Evolutionary conservation across 2,888 invertebrate species (phyloP), one percentile per base, ranked within the genome.

Genomic region (Idaea aversata): DNA sequence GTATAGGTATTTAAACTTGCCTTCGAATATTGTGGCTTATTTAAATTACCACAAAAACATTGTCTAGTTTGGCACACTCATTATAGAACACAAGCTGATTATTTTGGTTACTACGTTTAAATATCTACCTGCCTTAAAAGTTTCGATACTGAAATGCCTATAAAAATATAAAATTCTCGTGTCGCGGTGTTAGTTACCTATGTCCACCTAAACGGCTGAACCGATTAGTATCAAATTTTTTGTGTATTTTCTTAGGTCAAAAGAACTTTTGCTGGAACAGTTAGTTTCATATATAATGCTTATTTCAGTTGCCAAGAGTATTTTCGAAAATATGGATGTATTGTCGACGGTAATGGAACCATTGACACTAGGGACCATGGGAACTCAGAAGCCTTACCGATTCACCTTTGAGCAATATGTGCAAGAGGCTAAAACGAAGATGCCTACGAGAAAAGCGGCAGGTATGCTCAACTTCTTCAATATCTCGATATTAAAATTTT

Each of bases 351-450:
- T 90, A 15, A 73, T 93, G 79, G 92, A 92, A 70, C 93, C 93
- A 0, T 79, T 93, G 34, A 89, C 89, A 0, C 75, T 93, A 15
- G 93, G 93, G 5, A 92, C 92, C 0, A 83, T 93, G 87, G 92
- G 92, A 4, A 91, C 92, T 1, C 92, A 92, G 71, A 92, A 92
- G 67, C 91, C 93, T 3, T 92, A 88, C 71, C 80, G 90, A n/a
- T 90, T 91, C 65, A 72, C 77, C 34, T 92, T 91, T 70, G 91
- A 92, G 70, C 91, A 91, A 70, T 93, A 92, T 69, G 86, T 92
- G 15, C 87, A 91, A 72, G 92, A 92, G 70, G 91, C 93, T 0
- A 82, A 87, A 68, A 90, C 87, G 62, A 93, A 91, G 74, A 91
- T 90, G 89, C 93, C 93, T 0, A 86, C 81, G 6, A 85, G 93